Base-by-base conservation (phyloP, 2,113 vertebrate genomes). In the Corydoras sp. region DNA sequence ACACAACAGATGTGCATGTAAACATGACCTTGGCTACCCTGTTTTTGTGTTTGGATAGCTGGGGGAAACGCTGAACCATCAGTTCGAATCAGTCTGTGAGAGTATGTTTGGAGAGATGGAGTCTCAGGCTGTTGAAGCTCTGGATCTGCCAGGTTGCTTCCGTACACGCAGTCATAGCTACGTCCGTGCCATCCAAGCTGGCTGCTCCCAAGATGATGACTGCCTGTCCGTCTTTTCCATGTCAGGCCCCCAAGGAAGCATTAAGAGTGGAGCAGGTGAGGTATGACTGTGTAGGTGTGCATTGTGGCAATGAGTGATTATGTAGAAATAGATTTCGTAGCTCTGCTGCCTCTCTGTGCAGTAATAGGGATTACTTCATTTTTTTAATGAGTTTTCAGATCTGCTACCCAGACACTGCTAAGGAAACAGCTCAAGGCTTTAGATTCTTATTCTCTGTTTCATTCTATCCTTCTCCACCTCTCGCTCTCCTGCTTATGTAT, bases 131-230 rank as follows among this genome's bases (percentile, higher is more conserved):
- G 93, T 99, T 65, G 95, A 98, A 79, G 97, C 97, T 4, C 84
- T 99, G 85, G 97, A 98, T 83, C 93, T 99, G 81, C 97, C 97
- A 0, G 96, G 97, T 55, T 96, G 95, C 83, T 98, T 98, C 86
- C 95, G 97, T 77, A 98, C 94, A 81, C 91, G 96, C 84, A 97
- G 95, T 90, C 97, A 98, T 88, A 98, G 97, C 90, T 98, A 99
- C 85, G 92, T 99, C 75, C 91, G 95, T 14, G 97, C 97, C 88
- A 99, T 99, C 87, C 97, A 99, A 86, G 97, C 97, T 0, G 97
- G 97, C 83, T 98, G 95, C 82, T 96, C 95, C 84, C 95, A 98
- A 88, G 97, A 99, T 0, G 97, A 98, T 0, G 95, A 99, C 87
- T 99, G 97, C 87, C 91, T 98, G 81, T 95, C 96, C 0, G 93